These are phyloP conservation scores for Scopus umbretta DNA, from an alignment of 2,113 vertebrate species.

Conservation along the genomic window DNA sequence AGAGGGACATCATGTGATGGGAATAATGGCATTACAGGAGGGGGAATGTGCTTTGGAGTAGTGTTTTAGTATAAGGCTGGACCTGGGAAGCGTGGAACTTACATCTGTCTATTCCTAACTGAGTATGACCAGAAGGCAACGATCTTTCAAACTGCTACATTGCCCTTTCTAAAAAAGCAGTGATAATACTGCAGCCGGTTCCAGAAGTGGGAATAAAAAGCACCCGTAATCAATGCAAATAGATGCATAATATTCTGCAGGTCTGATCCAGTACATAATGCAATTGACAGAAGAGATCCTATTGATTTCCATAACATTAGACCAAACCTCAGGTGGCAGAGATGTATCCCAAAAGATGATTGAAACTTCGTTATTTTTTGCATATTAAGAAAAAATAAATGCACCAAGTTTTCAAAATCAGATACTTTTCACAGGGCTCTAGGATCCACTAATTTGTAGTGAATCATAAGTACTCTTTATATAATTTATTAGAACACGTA, in stretches of 20 bases:
- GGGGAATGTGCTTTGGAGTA: not conserved
- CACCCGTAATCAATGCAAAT: constrained; percentile 6
- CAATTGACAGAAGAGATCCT: not conserved
- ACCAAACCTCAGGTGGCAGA: not conserved
- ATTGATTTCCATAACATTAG: not conserved
- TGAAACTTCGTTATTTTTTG: not conserved
- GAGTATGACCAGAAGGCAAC: not conserved
- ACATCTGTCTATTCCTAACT: not conserved
- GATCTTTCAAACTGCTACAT: not conserved
- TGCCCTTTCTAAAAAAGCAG: not conserved
- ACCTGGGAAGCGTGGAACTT: not conserved
- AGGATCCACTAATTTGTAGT: not conserved
- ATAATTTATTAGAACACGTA: not conserved
- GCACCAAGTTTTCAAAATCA: not conserved
- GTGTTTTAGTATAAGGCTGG: not conserved
- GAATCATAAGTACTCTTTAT: not conserved
- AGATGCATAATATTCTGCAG: constrained; percentile 10
- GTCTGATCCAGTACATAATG: constrained; percentile 12
- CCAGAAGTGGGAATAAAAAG: not conserved
- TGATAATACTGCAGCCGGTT: not conserved
- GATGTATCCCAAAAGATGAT: not conserved
- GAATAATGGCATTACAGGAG: not conserved
- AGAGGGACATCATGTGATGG: not conserved
- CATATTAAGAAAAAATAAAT: not conserved
- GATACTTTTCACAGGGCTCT: not conserved